Base-by-base conservation (phyloP, 2,888 invertebrate species). In the Cephus spinipes region DNA sequence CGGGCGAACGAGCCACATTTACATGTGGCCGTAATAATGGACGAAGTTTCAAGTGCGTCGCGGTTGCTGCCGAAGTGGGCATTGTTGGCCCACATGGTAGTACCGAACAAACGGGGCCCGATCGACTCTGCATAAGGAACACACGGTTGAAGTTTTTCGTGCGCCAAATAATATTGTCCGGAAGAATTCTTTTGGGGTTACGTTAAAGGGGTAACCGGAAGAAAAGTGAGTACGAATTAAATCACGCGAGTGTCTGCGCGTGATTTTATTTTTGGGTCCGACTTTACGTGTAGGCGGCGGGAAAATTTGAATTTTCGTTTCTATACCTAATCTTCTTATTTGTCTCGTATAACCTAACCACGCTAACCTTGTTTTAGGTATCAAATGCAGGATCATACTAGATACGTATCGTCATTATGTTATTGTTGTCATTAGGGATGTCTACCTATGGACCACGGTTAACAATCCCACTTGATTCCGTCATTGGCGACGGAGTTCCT, bases 21-120 rank as follows among this genome's bases (percentile, higher is more conserved):
- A 87, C 86, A 87, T 87, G 86, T 85, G 88, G 81, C 85, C 84
- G 83, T 85, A 89, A 90, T 90, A 90, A 90, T 90, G 87, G 89
- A 83, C 80, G 80, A 82, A 88, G 84, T 88, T 89, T 90, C 88
- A 90, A 90, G 90, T 90, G 88, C 90, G 88, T 87, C 86, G 89
- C 86, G 88, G 88, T 88, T 85, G 86, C 85, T 83, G 80, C 80
- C 84, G 86, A 89, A 91, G 91, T 90, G 89, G 90, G 88, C 89
- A 91, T 91, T 91, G 91, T 91, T 90, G 90, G 91, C 91, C 90
- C 90, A 91, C 90, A 90, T 91, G 90, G 89, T 90, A 87, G 85
- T 84, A 87, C 89, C 87, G 87, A 89, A 88, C 87, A 89, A 88
- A 88, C 81, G 85, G 80, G 82, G 86, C 84, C 83, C 85, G 89